Evolutionary conservation across 2,113 vertebrate species (phyloP), one percentile per base, ranked within the genome.

Genomic region (Oryzias woworae): DNA sequence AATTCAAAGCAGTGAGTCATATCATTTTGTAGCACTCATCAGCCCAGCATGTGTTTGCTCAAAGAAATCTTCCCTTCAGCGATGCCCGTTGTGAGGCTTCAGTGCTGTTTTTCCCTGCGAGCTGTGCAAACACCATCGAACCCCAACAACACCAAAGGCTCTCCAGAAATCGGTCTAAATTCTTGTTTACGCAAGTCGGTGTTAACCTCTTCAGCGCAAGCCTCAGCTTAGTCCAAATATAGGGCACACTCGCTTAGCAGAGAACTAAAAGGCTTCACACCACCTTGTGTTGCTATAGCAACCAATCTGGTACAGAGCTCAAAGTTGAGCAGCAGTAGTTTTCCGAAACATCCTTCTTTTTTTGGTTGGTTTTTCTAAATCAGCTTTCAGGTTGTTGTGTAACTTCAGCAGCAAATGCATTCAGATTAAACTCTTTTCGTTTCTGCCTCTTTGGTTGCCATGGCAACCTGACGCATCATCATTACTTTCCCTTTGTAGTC

Each of bases 181-280:
- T 58, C 63, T 71, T 75, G 71, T 80, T 78, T 83, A 68, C 68
- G 54, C 80, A 41, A 73, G 87, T 87, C 67, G 88, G 84, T 73
- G 81, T 84, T 75, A 69, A 85, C 84, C 82, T 79, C 50, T 59
- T 58, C 50, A 80, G 78, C 88, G 84, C 70, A 71, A 83, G 85
- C 65, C 83, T 77, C 65, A 6, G 75, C 76, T 80, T 81, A 66
- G 64, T 85, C 83, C 86, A 88, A 85, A 88, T 87, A 81, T 87
- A 87, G 85, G 85, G 75, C 78, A 48, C 50, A 22, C 59, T 87
- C 68, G 24, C 62, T 36, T 49, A 52, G 55, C 76, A 81, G 60
- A 23, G 15, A 85, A 73, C 80, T 73, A 82, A 70, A 84, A 75
- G 75, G 80, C 79, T 86, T 71, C 79, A 81, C 82, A 85, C 68